A percentile compares a stretch with the other conserved stretches of the same genome.
Conservation (phyloP, 2,888 invertebrate species). For the Tyria jacobaeae region DNA sequence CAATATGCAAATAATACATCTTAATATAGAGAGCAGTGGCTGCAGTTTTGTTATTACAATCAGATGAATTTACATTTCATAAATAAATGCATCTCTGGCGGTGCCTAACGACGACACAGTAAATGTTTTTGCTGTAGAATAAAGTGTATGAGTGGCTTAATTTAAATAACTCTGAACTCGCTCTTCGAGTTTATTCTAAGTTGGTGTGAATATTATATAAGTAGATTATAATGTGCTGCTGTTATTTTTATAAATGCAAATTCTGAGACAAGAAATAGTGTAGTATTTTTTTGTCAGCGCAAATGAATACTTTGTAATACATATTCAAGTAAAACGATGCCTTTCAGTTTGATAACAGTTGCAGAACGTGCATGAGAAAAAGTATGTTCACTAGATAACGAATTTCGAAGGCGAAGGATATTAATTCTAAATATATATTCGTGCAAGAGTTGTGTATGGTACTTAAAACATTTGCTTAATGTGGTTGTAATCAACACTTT, state of each 20-base stretch:
- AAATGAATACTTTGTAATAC: no score
- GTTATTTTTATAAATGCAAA: slow-evolving; percentile 26
- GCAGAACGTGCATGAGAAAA: no score
- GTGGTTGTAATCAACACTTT: no score
- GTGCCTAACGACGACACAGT: slow-evolving; percentile 71
- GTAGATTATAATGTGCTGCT: slow-evolving; percentile 25
- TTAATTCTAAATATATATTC: no score
- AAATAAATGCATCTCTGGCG: slow-evolving; percentile 83
- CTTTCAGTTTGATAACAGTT: no score
- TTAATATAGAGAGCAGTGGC: slow-evolving; percentile 85
- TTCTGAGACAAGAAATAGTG: not conserved
- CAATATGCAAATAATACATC: slow-evolving; percentile 86
- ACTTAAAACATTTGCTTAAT: no score
- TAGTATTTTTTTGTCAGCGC: not conserved
- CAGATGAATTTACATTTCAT: slow-evolving; percentile 87
- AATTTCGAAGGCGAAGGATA: no score
- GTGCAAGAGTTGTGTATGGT: no score
- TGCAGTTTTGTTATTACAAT: slow-evolving; percentile 86
- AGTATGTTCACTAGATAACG: no score
- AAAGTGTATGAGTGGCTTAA: slow-evolving; percentile 68
- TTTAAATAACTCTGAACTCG: slow-evolving; percentile 74
- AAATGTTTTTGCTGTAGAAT: slow-evolving; percentile 63
- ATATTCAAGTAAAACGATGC: no score
- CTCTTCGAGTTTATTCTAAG: slow-evolving; percentile 49
- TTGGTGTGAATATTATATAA: slow-evolving; percentile 67